Base-by-base conservation (phyloP, 64 coral and sea anemone genomes). In the Porites lutea region DNA sequence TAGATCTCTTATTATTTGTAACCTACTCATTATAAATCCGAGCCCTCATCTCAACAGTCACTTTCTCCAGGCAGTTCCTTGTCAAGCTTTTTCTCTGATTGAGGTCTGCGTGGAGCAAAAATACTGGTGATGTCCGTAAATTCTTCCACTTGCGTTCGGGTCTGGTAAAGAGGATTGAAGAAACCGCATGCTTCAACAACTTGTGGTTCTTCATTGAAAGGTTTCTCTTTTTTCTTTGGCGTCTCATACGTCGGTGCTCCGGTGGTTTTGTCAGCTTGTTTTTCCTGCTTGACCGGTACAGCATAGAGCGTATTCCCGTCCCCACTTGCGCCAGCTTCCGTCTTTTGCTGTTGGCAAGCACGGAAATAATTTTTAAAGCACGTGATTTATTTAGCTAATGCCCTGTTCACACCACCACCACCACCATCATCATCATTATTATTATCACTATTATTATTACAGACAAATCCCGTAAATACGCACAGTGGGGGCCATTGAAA, bases 161-260 rank as follows among this genome's bases (percentile, higher is more conserved):
- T 48, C 78, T 91, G 77, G 57, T 91, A 91, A 66, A 91, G 14
- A 49, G 89, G 89, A 55, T 91, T 91, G 49, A 81, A 74, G 68
- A 91, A 91, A 3, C 89, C 89, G 45, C 53, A 3, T 48, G 48
- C 68, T 13, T 52, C 65, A 7, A n/a, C 15, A 60, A 64, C 80
- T 67, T 66, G 59, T 9, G 61, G 61, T 44, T 83, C 80, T 6
- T 83, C 15, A 19, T 7, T 13, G 45, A 67, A 44, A 2, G 80
- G 80, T 83, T 83, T 65, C 2, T 19, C 46, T 49, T 59, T 59
- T 83, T 65, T 83, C 80, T 47, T 47, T 59, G 57, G 58, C 2
- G 57, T 7, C 43, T 83, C 80, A 43, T 83, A 66, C 2, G 9
- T 83, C 20, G 44, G 61, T 5, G 13, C 45, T 66, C 53, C 21